These are phyloP conservation scores for Gymnorhina tibicen DNA, from an alignment of 2,113 vertebrate species.

Conservation along the genomic window DNA sequence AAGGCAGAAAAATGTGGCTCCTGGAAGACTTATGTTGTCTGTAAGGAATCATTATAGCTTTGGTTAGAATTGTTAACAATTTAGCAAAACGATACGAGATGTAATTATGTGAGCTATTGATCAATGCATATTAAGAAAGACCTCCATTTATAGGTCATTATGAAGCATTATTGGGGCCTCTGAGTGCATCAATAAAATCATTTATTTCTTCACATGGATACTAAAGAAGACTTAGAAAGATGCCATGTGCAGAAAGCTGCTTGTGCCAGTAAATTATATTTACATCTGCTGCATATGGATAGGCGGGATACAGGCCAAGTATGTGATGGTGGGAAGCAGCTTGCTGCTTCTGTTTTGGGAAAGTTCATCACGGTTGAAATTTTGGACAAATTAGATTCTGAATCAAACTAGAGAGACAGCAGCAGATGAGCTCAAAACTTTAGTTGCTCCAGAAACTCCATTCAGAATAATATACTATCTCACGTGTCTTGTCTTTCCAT, in stretches of 20 bases:
- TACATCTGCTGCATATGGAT: constrained; percentile 79
- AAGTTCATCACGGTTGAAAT: constrained; percentile 73
- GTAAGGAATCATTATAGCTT: constrained; percentile 34
- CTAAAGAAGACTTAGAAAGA: constrained; percentile 72
- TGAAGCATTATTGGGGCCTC: constrained; percentile 35
- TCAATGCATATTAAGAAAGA: constrained; percentile 10
- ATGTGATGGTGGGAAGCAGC: constrained; percentile 77
- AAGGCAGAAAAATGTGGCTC: constrained; percentile 26
- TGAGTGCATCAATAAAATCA: constrained; percentile 47
- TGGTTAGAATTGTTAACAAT: constrained; percentile 55
- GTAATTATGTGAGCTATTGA: constrained; percentile 60
- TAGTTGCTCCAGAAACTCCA: constrained; percentile 49
- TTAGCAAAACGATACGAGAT: constrained; percentile 1
- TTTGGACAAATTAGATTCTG: constrained; percentile 73
- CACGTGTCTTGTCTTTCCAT: background rate
- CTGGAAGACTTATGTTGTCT: constrained; percentile 38
- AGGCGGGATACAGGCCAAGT: constrained; percentile 74
- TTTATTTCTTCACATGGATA: constrained; percentile 65
- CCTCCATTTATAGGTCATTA: constrained; percentile 51
- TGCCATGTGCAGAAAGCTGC: constrained; percentile 69
- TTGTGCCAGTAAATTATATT: constrained; percentile 75
- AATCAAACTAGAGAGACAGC: constrained; percentile 62
- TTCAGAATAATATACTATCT: constrained; percentile 53
- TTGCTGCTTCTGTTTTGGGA: constrained; percentile 80
- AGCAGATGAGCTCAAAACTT: constrained; percentile 67